phyloP scores from a whole-genome alignment of 2,113 vertebrate species.

The Lipophrys pholis region DNA sequence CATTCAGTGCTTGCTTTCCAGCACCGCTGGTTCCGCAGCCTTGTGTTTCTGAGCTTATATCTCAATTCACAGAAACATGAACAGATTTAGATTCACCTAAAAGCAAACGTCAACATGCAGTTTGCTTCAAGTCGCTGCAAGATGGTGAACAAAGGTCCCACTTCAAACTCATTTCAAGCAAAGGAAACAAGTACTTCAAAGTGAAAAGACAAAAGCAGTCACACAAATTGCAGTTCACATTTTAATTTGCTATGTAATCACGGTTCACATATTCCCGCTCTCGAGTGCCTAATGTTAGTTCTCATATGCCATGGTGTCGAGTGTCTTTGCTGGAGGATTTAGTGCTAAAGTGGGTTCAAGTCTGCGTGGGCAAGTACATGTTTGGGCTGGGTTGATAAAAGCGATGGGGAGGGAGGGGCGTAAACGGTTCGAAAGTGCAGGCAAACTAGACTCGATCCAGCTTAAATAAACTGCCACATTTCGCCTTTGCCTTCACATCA shows the following conservation, averaged over 20 bases:
- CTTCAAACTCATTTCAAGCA: conserved; percentile 22
- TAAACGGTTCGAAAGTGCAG: conserved; percentile 75
- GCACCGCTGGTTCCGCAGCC: background rate
- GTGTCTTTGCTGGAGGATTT: conserved; percentile 77
- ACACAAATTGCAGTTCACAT: conserved; percentile 20
- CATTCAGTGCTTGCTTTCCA: conserved; percentile 22
- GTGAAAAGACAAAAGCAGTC: conserved; percentile 30
- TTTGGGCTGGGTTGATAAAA: conserved; percentile 64
- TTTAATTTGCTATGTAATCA: conserved; percentile 36
- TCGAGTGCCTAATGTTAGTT: conserved; percentile 44
- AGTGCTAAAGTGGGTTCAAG: conserved; percentile 68
- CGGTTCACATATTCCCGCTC: conserved; percentile 41
- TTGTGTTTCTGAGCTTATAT: conserved; percentile 9
- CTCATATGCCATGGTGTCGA: conserved; percentile 50
- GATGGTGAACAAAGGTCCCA: conserved; percentile 21
- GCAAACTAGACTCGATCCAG: conserved; percentile 72
- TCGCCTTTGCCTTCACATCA: conserved; percentile 68
- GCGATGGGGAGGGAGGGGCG: conserved; percentile 44
- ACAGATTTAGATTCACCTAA: background rate
- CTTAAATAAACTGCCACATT: conserved; percentile 74
- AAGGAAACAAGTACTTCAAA: conserved; percentile 6
- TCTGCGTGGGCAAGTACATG: conserved; percentile 61
- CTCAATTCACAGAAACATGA: background rate
- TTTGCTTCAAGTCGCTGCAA: conserved; percentile 18
- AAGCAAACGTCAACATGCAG: background rate